Percentiles rank a stretch among this genome's conserved stretches.
phyloP scores from a whole-genome alignment of 1,140 invertebrate species.

The Heliconius himera region DNA sequence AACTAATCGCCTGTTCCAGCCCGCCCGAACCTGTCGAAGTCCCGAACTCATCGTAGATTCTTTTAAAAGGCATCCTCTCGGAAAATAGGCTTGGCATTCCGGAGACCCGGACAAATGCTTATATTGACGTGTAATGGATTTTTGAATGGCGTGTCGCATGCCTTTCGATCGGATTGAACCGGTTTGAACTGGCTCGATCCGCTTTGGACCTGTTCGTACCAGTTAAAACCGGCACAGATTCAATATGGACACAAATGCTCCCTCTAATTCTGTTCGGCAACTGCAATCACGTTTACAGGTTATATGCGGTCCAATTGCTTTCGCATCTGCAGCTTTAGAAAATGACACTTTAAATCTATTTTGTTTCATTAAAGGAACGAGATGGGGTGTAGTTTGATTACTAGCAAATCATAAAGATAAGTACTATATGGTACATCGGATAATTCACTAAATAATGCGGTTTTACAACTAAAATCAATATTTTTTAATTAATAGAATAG shows the following conservation, averaged over 20 bases:
- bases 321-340: constrained; percentile 17
- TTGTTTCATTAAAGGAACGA: neutral
- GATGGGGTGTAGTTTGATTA: neutral
- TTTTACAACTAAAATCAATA: neutral
- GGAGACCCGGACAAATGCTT: constrained; percentile 49
- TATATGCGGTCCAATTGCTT: constrained; percentile 28
- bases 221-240: constrained; percentile 38
- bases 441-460: neutral
- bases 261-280: constrained; percentile 37
- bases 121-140: constrained; percentile 72
- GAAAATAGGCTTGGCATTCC: constrained; percentile 38
- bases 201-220: constrained; percentile 4
- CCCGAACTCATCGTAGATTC: constrained; percentile 6
- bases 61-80: constrained; percentile 39
- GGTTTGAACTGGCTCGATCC: constrained; percentile 37
- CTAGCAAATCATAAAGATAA: neutral
- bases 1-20: neutral
- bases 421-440: neutral
- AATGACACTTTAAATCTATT: constrained; percentile 16
- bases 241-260: constrained; percentile 19
- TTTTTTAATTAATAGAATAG: too few relatives aligned
- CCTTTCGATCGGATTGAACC: constrained; percentile 43
- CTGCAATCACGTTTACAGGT: constrained; percentile 35
- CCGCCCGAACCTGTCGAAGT: neutral
- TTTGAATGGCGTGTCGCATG: constrained; percentile 60